Base-by-base conservation (phyloP, 2,797 vertebrate species). In the Mus spretus region DNA sequence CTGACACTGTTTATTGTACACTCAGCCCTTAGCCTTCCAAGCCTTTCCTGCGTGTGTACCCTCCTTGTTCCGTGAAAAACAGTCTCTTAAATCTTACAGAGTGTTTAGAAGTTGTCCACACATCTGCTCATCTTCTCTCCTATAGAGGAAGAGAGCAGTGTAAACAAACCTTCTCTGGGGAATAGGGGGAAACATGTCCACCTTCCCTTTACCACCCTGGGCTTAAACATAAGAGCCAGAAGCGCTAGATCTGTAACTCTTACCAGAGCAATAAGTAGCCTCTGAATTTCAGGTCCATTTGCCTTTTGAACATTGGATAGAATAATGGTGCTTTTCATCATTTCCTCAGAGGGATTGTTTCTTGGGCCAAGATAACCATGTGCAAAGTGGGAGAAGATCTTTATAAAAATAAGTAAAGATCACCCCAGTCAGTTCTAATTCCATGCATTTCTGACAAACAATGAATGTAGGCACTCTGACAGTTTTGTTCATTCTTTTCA, bases 331-430 rank as follows among this genome's bases (percentile, higher is more conserved):
- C 89, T 88, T 75, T 83, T 84, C 53, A 67, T 93, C 44, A 91
- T 91, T 77, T 92, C 85, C 40, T 96, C 74, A 89, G n/a, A 91
- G 50, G 84, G 28, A 90, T 90, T 83, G 75, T 83, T 86, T 55
- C 83, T 53, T 80, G 70, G 50, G 37, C 61, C 34, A 84, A 96
- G 89, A 90, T 85, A 90, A 92, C 80, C 14, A 78, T 44, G 44
- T 57, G 20, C 47, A 87, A 92, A 37, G 5, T 72, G 12, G 19
- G 65, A 84, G 40, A 94, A 65, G 57, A 88, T 79, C 40, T 91
- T 93, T 65, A 67, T 84, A 90, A 89, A 95, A 96, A 82, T 61
- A 94, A 96, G 57, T 74, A 70, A 81, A 95, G 59, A 92, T 79
- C 6, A 59, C 7, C 53, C 61, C 44, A 74, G 6, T 81, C 88